These are phyloP conservation scores for Galbula dea DNA, from an alignment of 2,113 vertebrate species.

Conservation along the genomic window DNA sequence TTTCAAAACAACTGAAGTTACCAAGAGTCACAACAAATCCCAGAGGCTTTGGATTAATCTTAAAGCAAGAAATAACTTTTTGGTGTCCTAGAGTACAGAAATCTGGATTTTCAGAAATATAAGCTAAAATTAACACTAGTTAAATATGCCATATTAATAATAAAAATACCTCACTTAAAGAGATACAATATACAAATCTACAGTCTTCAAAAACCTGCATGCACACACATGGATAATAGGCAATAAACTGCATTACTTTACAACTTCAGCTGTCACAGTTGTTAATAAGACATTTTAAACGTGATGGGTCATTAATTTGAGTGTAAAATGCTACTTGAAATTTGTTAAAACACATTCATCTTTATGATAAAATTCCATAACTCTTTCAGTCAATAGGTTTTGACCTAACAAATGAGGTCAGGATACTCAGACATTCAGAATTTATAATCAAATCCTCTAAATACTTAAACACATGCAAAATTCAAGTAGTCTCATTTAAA, in stretches of 20 bases:
- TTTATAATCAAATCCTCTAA: not conserved
- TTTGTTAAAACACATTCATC: not conserved
- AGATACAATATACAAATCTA: not conserved
- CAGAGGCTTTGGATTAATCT: not conserved
- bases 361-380: not conserved
- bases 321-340: not conserved
- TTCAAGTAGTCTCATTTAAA: not conserved
- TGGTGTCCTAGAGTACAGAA: not conserved
- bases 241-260: not conserved
- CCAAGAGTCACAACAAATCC: not conserved
- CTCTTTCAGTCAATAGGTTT: not conserved
- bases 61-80: not conserved
- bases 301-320: not conserved
- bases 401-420: not conserved
- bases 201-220: not conserved
- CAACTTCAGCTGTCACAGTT: not conserved
- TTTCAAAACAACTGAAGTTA: not conserved
- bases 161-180: not conserved
- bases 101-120: not conserved
- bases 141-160: not conserved
- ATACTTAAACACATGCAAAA: not conserved
- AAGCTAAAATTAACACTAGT: not conserved
- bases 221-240: not conserved
- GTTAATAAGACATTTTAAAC: not conserved
- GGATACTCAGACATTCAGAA: not conserved